These are phyloP conservation scores for Atrina japonica DNA, from an alignment of 2,888 invertebrate genomes.

Conservation along the genomic window DNA sequence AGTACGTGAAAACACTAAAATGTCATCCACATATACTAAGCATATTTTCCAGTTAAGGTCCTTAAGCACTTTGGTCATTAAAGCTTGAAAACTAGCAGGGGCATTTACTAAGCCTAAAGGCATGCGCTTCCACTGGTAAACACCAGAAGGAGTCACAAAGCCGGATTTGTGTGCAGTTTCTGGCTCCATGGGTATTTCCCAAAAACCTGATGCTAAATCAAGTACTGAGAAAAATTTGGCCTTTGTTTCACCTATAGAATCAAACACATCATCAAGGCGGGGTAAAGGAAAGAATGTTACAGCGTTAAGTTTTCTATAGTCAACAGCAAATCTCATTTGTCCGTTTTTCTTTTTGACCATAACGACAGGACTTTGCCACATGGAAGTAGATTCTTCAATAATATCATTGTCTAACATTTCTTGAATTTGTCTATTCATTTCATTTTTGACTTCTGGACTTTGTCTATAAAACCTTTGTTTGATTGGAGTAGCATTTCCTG, in stretches of 20 bases:
- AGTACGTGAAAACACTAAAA: constrained; percentile 35
- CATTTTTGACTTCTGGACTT: not conserved
- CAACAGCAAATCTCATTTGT: constrained; percentile 1
- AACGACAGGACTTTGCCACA: too few relatives aligned
- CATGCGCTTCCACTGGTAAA: constrained; percentile 43
- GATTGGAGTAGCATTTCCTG: constrained; percentile 4
- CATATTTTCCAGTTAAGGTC: constrained; percentile 31
- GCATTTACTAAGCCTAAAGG: constrained; percentile 39
- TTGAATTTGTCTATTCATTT: too few relatives aligned
- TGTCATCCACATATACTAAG: too few relatives aligned
- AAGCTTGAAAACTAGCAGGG: too few relatives aligned
- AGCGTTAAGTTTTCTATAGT: constrained; percentile 14
- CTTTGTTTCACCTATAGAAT: constrained; percentile 16
- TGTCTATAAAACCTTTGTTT: constrained; percentile 11
- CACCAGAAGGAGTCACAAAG: constrained; percentile 46
- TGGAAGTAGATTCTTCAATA: not conserved
- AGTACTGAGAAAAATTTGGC: not conserved
- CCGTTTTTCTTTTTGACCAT: constrained; percentile 12
- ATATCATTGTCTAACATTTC: too few relatives aligned
- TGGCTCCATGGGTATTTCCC: constrained; percentile 8
- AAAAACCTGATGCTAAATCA: constrained; percentile 8
- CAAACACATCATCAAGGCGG: constrained; percentile 36
- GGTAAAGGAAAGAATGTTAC: constrained; percentile 6
- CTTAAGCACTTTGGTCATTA: too few relatives aligned
- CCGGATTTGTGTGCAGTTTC: constrained; percentile 41